A percentile compares a stretch with the other conserved stretches of the same genome.
phyloP scores from a whole-genome alignment of 2,113 vertebrate species.

The Onychostruthus taczanowskii region DNA sequence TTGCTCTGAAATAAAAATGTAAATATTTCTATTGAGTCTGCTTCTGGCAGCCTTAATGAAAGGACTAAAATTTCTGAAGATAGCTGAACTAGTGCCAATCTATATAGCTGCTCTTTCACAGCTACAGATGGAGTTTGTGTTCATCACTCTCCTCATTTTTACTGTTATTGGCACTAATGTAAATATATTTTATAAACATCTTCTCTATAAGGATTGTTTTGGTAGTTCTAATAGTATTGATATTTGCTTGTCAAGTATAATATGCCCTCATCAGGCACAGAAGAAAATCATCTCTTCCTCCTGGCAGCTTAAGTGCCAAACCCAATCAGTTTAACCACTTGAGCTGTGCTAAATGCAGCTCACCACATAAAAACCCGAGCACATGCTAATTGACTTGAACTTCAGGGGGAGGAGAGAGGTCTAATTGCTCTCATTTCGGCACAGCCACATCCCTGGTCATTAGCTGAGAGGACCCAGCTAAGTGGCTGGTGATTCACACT shows the following conservation, averaged over 20 bases:
- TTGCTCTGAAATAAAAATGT: neutral
- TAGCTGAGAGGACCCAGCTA: neutral
- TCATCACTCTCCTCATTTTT: neutral
- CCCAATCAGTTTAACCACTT: neutral
- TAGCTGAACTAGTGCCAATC: neutral
- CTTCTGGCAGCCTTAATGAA: neutral
- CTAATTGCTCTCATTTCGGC: neutral
- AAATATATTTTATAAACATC: constrained; percentile 9
- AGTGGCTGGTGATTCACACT: neutral
- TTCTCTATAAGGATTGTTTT: neutral
- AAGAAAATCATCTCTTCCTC: constrained; percentile 20
- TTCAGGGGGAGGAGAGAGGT: neutral
- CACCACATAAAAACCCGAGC: neutral
- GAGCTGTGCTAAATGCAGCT: neutral
- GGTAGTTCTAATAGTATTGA: neutral
- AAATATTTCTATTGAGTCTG: neutral
- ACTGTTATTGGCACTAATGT: neutral
- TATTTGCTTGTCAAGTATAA: constrained; percentile 21
- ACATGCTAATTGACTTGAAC: neutral
- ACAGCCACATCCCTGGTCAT: neutral
- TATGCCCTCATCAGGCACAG: neutral
- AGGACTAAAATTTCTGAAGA: neutral
- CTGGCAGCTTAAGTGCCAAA: neutral
- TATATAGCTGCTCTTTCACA: neutral
- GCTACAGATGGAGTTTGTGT: neutral